phyloP scores from a whole-genome alignment of 2,113 vertebrate species.

The Lycocorax pyrrhopterus region DNA sequence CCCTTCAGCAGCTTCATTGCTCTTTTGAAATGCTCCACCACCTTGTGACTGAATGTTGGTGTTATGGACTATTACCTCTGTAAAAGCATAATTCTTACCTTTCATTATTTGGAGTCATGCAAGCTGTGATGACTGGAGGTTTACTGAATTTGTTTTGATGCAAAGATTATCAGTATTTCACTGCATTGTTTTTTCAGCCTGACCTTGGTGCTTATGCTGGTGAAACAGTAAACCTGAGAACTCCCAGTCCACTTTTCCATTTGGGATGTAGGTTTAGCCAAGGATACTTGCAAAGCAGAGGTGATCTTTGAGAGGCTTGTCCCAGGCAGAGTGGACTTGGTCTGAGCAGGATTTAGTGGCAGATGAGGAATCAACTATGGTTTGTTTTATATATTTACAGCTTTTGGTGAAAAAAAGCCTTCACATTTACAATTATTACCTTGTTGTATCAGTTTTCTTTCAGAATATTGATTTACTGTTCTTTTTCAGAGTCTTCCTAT shows the following conservation, averaged over 20 bases:
- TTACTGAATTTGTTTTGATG: background rate
- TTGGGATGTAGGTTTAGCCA: background rate
- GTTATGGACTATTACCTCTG: background rate
- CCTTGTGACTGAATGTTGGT: background rate
- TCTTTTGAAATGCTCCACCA: background rate
- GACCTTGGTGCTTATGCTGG: background rate
- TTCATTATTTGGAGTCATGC: background rate
- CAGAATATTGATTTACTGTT: background rate
- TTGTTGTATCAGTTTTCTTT: background rate
- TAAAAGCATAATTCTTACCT: background rate
- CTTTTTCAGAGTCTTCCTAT: conserved; percentile 61
- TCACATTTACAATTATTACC: background rate
- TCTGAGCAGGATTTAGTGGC: background rate
- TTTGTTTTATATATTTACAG: background rate
- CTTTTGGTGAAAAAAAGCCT: background rate
- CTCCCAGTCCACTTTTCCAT: background rate
- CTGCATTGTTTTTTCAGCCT: background rate
- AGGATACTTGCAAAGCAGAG: background rate
- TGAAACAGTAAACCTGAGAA: background rate
- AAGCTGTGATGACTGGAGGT: background rate
- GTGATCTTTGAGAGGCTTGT: background rate
- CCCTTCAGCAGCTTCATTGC: background rate
- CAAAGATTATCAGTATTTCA: background rate
- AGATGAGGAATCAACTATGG: background rate
- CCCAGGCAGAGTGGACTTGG: background rate